Conservation (phyloP, 1,140 invertebrate genomes). For the Sycophaga agraensis region DNA sequence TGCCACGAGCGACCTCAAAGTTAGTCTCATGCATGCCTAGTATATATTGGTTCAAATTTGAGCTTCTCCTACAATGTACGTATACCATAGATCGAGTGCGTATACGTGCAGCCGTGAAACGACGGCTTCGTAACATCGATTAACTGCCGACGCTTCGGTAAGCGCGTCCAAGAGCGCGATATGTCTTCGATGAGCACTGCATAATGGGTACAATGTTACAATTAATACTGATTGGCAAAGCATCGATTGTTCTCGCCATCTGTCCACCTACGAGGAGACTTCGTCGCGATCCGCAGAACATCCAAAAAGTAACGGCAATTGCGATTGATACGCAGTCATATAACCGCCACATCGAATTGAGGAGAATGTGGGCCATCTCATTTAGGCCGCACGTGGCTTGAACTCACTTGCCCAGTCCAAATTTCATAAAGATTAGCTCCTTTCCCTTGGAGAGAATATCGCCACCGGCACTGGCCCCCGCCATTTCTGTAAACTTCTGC, state of each 20-base stretch:
- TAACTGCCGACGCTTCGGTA: not conserved
- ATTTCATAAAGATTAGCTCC: constrained; percentile 89
- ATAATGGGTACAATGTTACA: constrained; percentile 34
- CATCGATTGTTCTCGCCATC: constrained; percentile 3
- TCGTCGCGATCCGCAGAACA: too few species aligned
- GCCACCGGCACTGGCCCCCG: constrained; percentile 71
- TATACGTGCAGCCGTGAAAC: not conserved
- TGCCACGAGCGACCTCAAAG: not conserved
- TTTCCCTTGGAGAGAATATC: constrained; percentile 87
- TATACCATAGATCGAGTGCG: constrained; percentile 4
- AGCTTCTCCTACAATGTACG: constrained; percentile 14
- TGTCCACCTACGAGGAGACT: not conserved
- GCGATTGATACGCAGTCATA: too few species aligned
- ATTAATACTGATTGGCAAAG: constrained; percentile 28
- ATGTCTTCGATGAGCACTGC: constrained; percentile 38
- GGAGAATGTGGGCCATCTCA: not conserved
- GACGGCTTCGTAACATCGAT: not conserved
- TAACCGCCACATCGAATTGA: too few species aligned
- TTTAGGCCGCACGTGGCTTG: constrained; percentile 3
- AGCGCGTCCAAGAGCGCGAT: constrained; percentile 30
- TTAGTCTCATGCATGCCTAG: not conserved
- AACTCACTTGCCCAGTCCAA: constrained; percentile 71
- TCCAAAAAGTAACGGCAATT: too few species aligned
- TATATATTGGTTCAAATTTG: constrained; percentile 4
- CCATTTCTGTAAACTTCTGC: constrained; percentile 80